These are phyloP conservation scores for Pseudopipra pipra DNA, from an alignment of 2,113 vertebrate genomes.

Conservation along the genomic window DNA sequence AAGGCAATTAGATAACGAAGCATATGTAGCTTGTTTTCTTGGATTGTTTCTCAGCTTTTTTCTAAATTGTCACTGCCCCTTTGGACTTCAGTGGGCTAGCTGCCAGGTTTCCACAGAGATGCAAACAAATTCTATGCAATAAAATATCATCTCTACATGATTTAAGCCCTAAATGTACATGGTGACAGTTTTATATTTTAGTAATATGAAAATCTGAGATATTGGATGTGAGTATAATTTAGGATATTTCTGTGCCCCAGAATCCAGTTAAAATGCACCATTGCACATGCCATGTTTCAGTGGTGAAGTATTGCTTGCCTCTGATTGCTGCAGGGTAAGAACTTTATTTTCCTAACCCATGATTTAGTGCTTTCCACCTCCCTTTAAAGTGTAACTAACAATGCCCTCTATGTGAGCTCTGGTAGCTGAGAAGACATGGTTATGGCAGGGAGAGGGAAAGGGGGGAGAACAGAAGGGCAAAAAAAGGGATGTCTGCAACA, in stretches of 20 bases:
- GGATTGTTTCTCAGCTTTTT: constrained; percentile 27
- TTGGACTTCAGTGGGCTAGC: constrained; percentile 8
- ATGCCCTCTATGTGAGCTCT: constrained; percentile 4
- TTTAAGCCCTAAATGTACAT: constrained; percentile 33
- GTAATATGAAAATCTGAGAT: constrained; percentile 50
- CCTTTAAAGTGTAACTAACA: constrained; percentile 34
- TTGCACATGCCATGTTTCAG: neutral
- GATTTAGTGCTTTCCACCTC: constrained; percentile 47
- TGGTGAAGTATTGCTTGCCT: constrained; percentile 30
- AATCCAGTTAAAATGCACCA: constrained; percentile 51
- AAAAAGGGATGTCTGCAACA: neutral
- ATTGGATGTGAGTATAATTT: constrained; percentile 39
- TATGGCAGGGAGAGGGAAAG: neutral
- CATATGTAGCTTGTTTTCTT: constrained; percentile 16
- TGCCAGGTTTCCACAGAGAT: constrained; percentile 65
- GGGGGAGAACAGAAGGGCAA: neutral
- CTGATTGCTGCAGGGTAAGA: constrained; percentile 30
- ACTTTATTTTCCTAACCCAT: constrained; percentile 42
- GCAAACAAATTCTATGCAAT: constrained; percentile 48
- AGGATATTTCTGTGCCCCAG: constrained; percentile 33
- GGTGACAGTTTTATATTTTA: constrained; percentile 60
- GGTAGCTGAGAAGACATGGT: neutral
- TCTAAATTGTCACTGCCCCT: constrained; percentile 37
- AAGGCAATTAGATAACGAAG: neutral
- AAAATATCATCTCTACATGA: constrained; percentile 57